phyloP scores from a whole-genome alignment of 2,113 vertebrate genomes.

The Eclectus roratus region DNA sequence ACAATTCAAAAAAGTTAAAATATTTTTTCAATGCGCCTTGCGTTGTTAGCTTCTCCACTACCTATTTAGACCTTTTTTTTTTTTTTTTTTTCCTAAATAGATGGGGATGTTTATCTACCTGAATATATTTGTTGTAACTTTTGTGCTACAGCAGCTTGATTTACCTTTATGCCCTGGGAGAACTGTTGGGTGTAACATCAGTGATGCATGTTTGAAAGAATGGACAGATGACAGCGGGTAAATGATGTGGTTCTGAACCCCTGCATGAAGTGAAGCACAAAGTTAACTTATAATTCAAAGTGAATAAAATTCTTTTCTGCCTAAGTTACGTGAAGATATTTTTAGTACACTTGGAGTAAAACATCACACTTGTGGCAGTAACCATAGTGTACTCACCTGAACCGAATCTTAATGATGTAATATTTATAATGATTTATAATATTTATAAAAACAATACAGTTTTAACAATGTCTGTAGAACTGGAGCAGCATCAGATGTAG shows the following conservation, averaged over 20 bases:
- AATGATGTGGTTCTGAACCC: not conserved
- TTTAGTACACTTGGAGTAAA: not conserved
- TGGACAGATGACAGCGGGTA: not conserved
- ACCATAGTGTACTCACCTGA: not conserved
- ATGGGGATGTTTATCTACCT: not conserved
- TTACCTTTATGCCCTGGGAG: not conserved
- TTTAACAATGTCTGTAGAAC: not conserved
- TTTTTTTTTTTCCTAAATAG: fast-evolving
- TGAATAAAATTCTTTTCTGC: not conserved
- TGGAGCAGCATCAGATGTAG: not conserved
- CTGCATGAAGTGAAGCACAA: not conserved
- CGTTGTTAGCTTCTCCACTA: not conserved
- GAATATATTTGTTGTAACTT: not conserved
- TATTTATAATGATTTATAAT: not conserved
- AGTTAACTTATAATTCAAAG: not conserved
- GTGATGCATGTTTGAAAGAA: not conserved
- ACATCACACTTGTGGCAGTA: not conserved
- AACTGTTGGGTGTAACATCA: not conserved
- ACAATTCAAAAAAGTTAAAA: not conserved
- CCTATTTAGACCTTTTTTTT: not conserved
- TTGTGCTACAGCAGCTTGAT: not conserved
- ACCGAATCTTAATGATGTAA: not conserved
- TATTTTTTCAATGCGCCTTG: not conserved
- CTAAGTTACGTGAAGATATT: not conserved
- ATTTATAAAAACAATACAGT: not conserved